Percentiles rank a stretch among this genome's conserved stretches.
These are phyloP conservation scores for Lasioglossum zephyrum DNA, from an alignment of 2,888 invertebrate genomes.

Conservation along the genomic window DNA sequence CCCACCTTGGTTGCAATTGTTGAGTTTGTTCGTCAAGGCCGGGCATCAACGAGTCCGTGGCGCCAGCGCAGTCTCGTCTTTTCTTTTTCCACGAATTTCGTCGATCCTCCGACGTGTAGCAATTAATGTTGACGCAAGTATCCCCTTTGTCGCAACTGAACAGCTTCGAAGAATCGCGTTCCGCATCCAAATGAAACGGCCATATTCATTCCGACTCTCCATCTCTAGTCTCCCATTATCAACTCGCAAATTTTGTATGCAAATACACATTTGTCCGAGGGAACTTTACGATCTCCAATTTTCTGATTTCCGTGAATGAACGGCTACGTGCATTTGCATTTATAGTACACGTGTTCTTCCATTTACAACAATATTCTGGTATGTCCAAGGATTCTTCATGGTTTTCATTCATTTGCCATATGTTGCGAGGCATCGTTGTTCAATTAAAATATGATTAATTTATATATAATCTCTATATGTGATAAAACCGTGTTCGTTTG, in stretches of 20 bases:
- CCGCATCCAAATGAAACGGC: neutral
- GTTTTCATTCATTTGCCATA: too few species aligned
- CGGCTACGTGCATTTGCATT: neutral
- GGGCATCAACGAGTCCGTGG: slow-evolving; percentile 14
- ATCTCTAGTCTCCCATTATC: neutral
- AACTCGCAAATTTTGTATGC: neutral
- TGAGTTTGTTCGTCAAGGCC: slow-evolving; percentile 17
- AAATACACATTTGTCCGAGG: neutral
- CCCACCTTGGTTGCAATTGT: slow-evolving; percentile 24
- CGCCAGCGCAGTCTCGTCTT: slow-evolving; percentile 11
- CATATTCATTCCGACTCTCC: neutral
- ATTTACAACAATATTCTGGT: neutral
- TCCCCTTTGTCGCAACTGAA: neutral
- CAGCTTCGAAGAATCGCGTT: neutral
- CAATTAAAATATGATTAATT: too few species aligned
- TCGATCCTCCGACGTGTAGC: neutral
- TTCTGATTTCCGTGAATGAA: neutral
- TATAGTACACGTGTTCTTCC: neutral
- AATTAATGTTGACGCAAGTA: slow-evolving; percentile 14
- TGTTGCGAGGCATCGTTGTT: too few species aligned
- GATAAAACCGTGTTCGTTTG: too few species aligned
- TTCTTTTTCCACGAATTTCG: slow-evolving; percentile 27
- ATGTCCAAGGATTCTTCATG: too few species aligned
- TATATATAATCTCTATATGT: too few species aligned
- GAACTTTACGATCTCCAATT: neutral